Percentiles rank a stretch among this genome's conserved stretches.
These are phyloP conservation scores for Pyralis farinalis DNA, from an alignment of 2,888 invertebrate species.

Conservation along the genomic window DNA sequence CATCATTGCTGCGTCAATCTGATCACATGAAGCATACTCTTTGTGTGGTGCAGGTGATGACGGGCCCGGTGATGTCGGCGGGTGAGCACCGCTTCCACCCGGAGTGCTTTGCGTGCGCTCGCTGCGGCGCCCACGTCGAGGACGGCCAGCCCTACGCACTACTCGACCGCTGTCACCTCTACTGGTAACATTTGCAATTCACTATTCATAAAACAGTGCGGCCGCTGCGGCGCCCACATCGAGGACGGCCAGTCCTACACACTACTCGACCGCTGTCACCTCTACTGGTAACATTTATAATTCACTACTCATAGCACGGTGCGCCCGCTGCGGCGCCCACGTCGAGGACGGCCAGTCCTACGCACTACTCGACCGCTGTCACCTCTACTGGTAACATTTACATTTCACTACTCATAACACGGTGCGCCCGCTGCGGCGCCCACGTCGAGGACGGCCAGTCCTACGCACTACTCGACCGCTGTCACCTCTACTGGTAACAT, in stretches of 20 bases:
- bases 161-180: constrained; percentile 93
- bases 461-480: constrained; percentile 94
- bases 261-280: constrained; percentile 92
- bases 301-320: no score
- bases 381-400: constrained; percentile 87
- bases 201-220: no score
- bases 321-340: constrained; percentile 88
- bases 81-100: constrained; percentile 98
- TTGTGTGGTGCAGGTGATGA: constrained; percentile 75
- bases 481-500: constrained; percentile 90
- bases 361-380: constrained; percentile 93
- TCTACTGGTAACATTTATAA: constrained; percentile 86
- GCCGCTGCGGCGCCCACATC: constrained; percentile 89
- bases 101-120: constrained; percentile 94
- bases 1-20: no score
- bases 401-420: no score
- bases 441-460: constrained; percentile 96
- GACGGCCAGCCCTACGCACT: constrained; percentile 96
- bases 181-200: constrained; percentile 84
- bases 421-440: constrained; percentile 88
- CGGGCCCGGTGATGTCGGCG: constrained; percentile 96
- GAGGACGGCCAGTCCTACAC: constrained; percentile 97
- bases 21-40: no score
- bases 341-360: constrained; percentile 97
- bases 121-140: constrained; percentile 91